Conservation (phyloP, 2,113 vertebrate species). For the Dryoscopus gambensis region DNA sequence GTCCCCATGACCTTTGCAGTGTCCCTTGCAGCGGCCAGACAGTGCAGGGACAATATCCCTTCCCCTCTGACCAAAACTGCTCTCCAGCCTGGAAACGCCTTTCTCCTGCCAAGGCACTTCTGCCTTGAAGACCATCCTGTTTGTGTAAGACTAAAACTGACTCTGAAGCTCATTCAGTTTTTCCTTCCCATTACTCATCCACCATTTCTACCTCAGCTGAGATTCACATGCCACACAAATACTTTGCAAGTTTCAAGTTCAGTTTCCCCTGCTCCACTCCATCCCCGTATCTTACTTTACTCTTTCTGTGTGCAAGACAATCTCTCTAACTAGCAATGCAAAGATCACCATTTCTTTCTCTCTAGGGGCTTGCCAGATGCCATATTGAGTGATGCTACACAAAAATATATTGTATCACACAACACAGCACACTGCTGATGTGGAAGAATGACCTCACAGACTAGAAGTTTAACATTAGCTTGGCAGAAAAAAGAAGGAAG, state of each 20-base stretch:
- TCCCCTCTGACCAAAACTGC: neutral
- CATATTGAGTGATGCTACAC: neutral
- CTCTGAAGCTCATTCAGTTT: constrained; percentile 17
- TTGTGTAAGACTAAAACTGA: neutral
- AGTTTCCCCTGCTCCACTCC: neutral
- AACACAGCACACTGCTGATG: neutral
- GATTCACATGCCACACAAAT: constrained; percentile 6
- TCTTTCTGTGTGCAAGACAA: neutral
- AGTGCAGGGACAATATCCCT: neutral
- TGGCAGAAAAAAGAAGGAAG: constrained; percentile 54
- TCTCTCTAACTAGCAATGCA: neutral
- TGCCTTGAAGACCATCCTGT: constrained; percentile 42
- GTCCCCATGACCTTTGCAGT: neutral
- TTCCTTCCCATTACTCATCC: constrained; percentile 54
- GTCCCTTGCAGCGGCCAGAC: neutral
- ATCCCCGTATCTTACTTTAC: neutral
- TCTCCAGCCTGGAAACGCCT: neutral
- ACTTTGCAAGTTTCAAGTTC: neutral
- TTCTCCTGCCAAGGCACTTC: neutral
- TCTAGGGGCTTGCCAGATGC: neutral
- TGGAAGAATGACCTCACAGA: neutral
- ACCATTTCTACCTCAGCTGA: constrained; percentile 15
- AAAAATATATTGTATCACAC: neutral
- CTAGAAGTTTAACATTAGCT: constrained; percentile 18
- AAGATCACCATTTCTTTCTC: neutral